These are phyloP conservation scores for Enteromius argenteus DNA, from an alignment of 2,797 vertebrate genomes.

Conservation along the genomic window DNA sequence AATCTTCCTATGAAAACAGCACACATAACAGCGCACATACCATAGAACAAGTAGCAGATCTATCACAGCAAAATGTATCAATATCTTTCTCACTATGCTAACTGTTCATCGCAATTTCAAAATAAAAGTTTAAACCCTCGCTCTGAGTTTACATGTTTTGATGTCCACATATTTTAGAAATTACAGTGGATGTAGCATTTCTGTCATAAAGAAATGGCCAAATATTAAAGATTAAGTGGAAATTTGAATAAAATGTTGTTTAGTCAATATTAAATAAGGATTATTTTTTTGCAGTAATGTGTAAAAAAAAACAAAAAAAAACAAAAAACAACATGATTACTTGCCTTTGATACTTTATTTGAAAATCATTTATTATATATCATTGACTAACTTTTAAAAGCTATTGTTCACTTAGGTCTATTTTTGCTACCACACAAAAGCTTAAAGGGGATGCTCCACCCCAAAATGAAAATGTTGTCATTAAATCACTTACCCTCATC, in stretches of 20 bases:
- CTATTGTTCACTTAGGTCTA: not conserved
- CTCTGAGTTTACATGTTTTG: not conserved
- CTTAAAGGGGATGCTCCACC: too few species aligned
- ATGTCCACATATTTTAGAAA: not conserved
- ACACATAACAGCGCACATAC: too few species aligned
- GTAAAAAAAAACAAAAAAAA: too few species aligned
- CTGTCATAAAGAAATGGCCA: not conserved
- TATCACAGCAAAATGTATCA: not conserved
- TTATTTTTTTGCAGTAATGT: too few species aligned
- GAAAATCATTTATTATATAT: not conserved
- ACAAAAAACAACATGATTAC: too few species aligned
- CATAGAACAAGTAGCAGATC: not conserved
- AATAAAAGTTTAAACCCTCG: not conserved
- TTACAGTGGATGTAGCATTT: not conserved
- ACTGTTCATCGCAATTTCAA: not conserved
- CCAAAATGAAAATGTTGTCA: too few species aligned
- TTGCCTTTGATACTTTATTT: too few species aligned
- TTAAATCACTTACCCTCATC: too few species aligned
- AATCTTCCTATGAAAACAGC: too few species aligned
- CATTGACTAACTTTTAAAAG: not conserved
- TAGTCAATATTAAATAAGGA: too few species aligned
- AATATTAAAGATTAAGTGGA: not conserved
- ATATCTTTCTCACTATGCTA: not conserved
- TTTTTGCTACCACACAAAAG: not conserved
- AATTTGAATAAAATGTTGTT: too few species aligned